phyloP scores from a whole-genome alignment of 2,113 vertebrate species.

The Stigmatopora argus region DNA sequence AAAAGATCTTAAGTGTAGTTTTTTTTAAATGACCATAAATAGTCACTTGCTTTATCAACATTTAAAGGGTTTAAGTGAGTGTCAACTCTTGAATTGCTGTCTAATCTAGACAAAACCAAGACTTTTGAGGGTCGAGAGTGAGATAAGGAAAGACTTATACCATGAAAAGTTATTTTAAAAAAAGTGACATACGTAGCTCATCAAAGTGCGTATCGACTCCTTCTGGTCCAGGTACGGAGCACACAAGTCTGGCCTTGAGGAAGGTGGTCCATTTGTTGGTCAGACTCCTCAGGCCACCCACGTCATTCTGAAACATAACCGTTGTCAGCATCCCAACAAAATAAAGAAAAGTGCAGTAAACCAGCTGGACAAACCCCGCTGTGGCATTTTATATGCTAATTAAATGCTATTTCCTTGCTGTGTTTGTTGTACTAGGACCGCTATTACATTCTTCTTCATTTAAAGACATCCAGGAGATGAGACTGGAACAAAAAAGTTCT shows the following conservation, averaged over 20 bases:
- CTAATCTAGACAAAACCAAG: too few relatives aligned
- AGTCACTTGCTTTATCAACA: too few relatives aligned
- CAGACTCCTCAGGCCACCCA: constrained; percentile 90
- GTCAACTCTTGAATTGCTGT: too few relatives aligned
- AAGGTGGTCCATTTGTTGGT: constrained; percentile 99
- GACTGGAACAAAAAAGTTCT: constrained; percentile 20
- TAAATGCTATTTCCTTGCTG: background rate
- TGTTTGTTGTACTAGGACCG: background rate
- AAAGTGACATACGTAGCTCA: constrained; percentile 85
- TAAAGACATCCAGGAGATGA: constrained; percentile 21
- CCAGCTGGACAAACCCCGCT: constrained; percentile 12
- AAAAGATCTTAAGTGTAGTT: too few relatives aligned
- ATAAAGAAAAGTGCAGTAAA: constrained; percentile 3
- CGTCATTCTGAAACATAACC: constrained; percentile 83
- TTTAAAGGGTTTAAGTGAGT: too few relatives aligned
- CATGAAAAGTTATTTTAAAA: too few relatives aligned
- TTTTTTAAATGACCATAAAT: too few relatives aligned
- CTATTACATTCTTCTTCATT: constrained; percentile 22
- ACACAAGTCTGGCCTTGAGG: constrained; percentile 90
- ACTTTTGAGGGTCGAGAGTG: too few relatives aligned
- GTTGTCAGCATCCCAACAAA: constrained; percentile 9
- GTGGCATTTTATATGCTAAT: background rate
- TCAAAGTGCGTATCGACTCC: constrained; percentile 93
- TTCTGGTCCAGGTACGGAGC: constrained; percentile 88
- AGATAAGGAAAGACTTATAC: too few relatives aligned